Base-by-base conservation (phyloP, 2,113 vertebrate genomes). In the Fulica atra region DNA sequence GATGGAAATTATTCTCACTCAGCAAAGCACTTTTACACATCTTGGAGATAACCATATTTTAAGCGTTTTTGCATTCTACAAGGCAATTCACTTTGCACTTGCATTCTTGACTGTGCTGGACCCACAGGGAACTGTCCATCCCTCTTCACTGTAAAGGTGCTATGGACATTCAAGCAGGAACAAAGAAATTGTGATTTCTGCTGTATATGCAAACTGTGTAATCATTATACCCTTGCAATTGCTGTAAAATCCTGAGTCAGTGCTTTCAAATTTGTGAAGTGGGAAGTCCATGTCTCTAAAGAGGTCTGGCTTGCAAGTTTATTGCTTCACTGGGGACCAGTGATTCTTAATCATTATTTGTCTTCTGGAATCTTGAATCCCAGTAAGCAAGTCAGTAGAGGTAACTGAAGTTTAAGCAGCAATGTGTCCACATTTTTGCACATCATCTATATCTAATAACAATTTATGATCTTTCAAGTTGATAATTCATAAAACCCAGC, bases 271-370 rank as follows among this genome's bases (percentile, higher is more conserved):
- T 91, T 61, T 13, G 65, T 91, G 61, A 56, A 91, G 60, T 77
- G 88, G 84, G 94, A 95, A 89, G 84, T 28, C 84, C 65, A 50
- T 10, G 56, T 50, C 94, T 93, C 94, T 65, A 40, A 94, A 92
- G 89, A 80, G 63, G 87, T 48, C 66, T 68, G 51, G 70, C 44
- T 89, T 65, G 69, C 17, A 82, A 87, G 57, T 87, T 96, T 93
- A 96, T 69, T 85, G 81, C 84, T 87, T 96, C 93, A 68, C 86
- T 40, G 21, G 87, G n/a, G 87, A 56, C 29, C 66, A 89, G 48
- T 87, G 78, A 91, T 87, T 94, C 63, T 92, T 96, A 92, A 92
- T 92, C 73, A 89, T 82, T 94, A 91, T 60, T 95, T 89, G 78
- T 44, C 66, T 95, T 36, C 50, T 69, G 79, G 64, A 89, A 77